Evolutionary conservation across 2,113 vertebrate genomes (phyloP).

Genomic region (Petrocephalus microphthalmus): DNA sequence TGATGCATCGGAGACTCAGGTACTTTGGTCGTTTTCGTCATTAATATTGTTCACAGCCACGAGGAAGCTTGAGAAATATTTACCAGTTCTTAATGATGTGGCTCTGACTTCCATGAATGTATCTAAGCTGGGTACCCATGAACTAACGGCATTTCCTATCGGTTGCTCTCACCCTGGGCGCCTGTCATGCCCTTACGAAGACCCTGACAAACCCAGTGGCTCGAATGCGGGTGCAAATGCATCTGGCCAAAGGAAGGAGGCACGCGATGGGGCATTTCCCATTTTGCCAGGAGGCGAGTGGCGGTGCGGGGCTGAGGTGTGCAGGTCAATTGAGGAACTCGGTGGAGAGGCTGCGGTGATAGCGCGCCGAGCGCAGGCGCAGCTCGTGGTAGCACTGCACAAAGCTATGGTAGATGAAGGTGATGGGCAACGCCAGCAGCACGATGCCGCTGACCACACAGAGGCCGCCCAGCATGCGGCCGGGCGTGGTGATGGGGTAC

Average conservation of each 20-base stretch:
- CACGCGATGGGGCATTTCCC: not conserved
- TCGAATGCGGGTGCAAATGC: not conserved
- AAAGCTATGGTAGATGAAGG: conserved; percentile 99
- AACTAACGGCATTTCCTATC: not conserved
- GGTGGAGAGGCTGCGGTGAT: conserved; percentile 74
- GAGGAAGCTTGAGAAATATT: not conserved
- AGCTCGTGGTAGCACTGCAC: conserved; percentile 98
- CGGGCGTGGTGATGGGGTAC: conserved; percentile 89
- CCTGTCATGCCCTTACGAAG: not conserved
- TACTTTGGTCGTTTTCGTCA: not conserved
- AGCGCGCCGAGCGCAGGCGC: conserved; percentile 84
- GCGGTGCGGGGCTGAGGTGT: not conserved
- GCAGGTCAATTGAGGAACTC: conserved; percentile 73
- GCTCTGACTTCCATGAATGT: not conserved
- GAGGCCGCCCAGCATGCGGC: conserved; percentile 90
- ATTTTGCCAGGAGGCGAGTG: not conserved
- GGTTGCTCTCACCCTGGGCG: not conserved
- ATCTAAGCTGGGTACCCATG: not conserved
- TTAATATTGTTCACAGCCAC: not conserved
- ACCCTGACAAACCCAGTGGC: too few relatives aligned
- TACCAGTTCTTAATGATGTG: not conserved
- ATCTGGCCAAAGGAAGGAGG: not conserved
- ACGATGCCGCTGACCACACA: conserved; percentile 98
- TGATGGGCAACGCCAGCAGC: conserved; percentile 91
- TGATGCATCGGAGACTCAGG: not conserved